These are phyloP conservation scores for Drosophila picticornis DNA, from an alignment of 2,888 invertebrate genomes.

Conservation along the genomic window DNA sequence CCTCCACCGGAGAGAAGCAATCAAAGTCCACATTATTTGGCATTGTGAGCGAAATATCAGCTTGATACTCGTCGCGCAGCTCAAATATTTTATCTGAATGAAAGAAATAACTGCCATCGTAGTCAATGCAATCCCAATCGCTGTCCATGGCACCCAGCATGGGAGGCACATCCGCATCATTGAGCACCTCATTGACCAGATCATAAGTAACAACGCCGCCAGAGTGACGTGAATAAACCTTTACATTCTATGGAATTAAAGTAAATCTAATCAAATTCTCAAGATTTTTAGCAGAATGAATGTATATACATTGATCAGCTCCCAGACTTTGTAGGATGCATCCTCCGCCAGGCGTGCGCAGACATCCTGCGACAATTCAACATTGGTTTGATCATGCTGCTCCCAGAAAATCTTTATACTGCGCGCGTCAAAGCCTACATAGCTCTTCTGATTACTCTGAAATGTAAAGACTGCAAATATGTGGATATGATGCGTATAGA, in stretches of 20 bases:
- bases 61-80: slow-evolving; percentile 84
- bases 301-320: slow-evolving; percentile 82
- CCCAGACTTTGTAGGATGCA: slow-evolving; percentile 85
- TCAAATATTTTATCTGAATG: slow-evolving; percentile 84
- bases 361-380: slow-evolving; percentile 83
- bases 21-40: slow-evolving; percentile 72
- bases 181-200: slow-evolving; percentile 84
- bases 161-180: slow-evolving; percentile 84
- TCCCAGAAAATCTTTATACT: slow-evolving; percentile 85
- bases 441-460: slow-evolving; percentile 79
- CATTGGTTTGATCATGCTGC: slow-evolving; percentile 84
- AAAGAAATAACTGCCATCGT: slow-evolving; percentile 84
- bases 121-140: slow-evolving; percentile 84
- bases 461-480: background rate
- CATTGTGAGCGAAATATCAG: slow-evolving; percentile 69
- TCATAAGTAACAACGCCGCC: slow-evolving; percentile 84
- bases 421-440: slow-evolving; percentile 83
- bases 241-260: slow-evolving; percentile 78
- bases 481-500: background rate
- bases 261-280: background rate
- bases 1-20: slow-evolving; percentile 81
- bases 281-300: background rate
- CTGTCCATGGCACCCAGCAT: slow-evolving; percentile 83
- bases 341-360: slow-evolving; percentile 84
- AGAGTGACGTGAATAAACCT: slow-evolving; percentile 84